A percentile compares a stretch with the other conserved stretches of the same genome.
These are phyloP conservation scores for Enteromius fasciolatus DNA, from an alignment of 2,797 vertebrate species.

Conservation along the genomic window DNA sequence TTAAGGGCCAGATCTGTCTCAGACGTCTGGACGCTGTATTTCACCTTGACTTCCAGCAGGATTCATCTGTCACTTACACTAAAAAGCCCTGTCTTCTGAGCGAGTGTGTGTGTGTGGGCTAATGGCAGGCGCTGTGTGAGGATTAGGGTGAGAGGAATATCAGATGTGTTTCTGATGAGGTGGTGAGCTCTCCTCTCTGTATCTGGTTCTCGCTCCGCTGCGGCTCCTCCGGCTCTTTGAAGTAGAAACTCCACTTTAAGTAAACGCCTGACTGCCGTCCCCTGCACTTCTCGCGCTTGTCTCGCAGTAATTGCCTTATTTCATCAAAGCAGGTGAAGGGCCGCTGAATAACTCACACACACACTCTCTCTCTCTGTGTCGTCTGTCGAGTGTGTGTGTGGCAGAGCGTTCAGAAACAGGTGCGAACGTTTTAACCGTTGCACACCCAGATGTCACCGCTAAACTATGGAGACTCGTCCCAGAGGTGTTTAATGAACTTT, in stretches of 20 bases:
- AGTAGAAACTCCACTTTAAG: conserved; percentile 70
- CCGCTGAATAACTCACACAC: conserved; percentile 28
- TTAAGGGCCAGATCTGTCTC: background rate
- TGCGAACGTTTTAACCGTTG: conserved; percentile 75
- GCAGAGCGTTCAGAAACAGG: conserved; percentile 65
- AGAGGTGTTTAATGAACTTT: conserved; percentile 78
- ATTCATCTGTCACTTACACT: conserved; percentile 18
- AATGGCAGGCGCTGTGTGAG: conserved; percentile 76
- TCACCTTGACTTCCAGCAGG: conserved; percentile 11
- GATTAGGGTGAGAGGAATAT: conserved; percentile 77
- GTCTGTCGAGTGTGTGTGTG: conserved; percentile 36
- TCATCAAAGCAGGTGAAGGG: conserved; percentile 80
- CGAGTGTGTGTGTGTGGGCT: conserved; percentile 50
- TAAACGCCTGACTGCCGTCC: conserved; percentile 53
- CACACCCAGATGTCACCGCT: conserved; percentile 63
- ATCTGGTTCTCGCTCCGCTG: conserved; percentile 65
- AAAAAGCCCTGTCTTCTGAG: conserved; percentile 7
- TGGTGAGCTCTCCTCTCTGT: conserved; percentile 63
- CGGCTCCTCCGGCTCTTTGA: conserved; percentile 66
- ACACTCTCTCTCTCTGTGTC: background rate
- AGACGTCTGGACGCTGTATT: background rate
- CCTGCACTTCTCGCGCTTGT: conserved; percentile 60
- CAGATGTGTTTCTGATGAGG: conserved; percentile 74
- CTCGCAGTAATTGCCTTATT: conserved; percentile 80
- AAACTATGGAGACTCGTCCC: conserved; percentile 69